Evolutionary conservation across 2,888 invertebrate genomes (phyloP).

Genomic region (Halictus ligatus): DNA sequence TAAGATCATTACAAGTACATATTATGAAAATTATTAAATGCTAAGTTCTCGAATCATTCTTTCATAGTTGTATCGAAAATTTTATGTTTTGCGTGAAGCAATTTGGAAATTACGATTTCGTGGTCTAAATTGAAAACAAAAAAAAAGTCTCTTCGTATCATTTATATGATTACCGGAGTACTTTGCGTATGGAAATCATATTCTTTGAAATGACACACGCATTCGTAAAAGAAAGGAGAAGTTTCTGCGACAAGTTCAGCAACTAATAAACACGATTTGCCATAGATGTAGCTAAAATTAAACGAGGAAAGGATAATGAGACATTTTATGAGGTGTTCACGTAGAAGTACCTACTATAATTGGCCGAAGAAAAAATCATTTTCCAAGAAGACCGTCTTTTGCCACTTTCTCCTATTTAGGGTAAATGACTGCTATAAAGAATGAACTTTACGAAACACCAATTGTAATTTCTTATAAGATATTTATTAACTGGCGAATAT

Average conservation of each 20-base stretch:
- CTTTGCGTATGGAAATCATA: background rate
- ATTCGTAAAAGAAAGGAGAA: background rate
- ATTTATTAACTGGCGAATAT: slow-evolving; percentile 7
- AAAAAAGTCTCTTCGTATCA: background rate
- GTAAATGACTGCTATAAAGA: background rate
- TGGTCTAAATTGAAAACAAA: background rate
- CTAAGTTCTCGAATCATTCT: background rate
- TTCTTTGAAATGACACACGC: background rate
- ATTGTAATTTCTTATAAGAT: background rate
- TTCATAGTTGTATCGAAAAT: background rate
- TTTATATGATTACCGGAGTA: background rate
- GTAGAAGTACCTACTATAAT: slow-evolving; percentile 52
- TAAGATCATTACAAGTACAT: no score
- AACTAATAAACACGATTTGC: slow-evolving; percentile 62
- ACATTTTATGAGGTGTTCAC: slow-evolving; percentile 50
- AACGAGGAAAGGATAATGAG: slow-evolving; percentile 62
- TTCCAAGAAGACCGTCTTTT: background rate
- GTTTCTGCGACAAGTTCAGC: slow-evolving; percentile 11
- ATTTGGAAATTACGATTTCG: background rate
- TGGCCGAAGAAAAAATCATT: slow-evolving; percentile 8
- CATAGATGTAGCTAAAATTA: slow-evolving; percentile 71
- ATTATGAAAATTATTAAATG: no score
- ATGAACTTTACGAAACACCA: background rate
- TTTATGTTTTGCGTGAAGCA: background rate
- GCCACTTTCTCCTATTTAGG: background rate